Percentiles rank a stretch among this genome's conserved stretches.
phyloP scores from a whole-genome alignment of 2,113 vertebrate genomes.

The Spilogale gracilis region DNA sequence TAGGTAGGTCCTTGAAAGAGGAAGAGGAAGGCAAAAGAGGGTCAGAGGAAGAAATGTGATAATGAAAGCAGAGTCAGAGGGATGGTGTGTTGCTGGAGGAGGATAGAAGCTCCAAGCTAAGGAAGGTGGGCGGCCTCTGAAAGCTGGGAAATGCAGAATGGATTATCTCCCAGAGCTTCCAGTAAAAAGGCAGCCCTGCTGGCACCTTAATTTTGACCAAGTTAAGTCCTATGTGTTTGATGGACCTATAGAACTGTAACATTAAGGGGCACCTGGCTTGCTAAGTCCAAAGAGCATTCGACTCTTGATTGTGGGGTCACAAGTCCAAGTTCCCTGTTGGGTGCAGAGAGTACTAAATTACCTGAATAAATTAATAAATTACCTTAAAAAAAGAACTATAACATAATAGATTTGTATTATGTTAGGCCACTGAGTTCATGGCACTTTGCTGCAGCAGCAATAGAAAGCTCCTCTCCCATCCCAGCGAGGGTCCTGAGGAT shows the following conservation, averaged over 20 bases:
- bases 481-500: not conserved
- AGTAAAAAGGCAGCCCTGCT: not conserved
- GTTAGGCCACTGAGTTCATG: not conserved
- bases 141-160: not conserved
- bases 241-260: not conserved
- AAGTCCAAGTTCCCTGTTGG: not conserved
- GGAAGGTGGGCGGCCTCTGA: not conserved
- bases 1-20: not conserved
- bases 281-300: not conserved
- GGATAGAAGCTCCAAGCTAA: not conserved
- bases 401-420: not conserved
- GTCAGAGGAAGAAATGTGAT: not conserved
- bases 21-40: not conserved
- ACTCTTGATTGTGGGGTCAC: not conserved
- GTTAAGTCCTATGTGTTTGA: not conserved
- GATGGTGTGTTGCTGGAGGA: too few relatives aligned
- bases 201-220: not conserved
- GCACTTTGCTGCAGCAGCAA: not conserved
- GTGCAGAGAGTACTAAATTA: not conserved
- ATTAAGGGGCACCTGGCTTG: not conserved
- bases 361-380: not conserved
- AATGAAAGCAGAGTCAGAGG: not conserved
- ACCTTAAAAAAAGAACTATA: not conserved
- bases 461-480: not conserved
- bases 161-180: not conserved